Evolutionary conservation across 2,888 invertebrate genomes (phyloP), one percentile per base, ranked within the genome.

Genomic region (Synergus laeviventris): DNA sequence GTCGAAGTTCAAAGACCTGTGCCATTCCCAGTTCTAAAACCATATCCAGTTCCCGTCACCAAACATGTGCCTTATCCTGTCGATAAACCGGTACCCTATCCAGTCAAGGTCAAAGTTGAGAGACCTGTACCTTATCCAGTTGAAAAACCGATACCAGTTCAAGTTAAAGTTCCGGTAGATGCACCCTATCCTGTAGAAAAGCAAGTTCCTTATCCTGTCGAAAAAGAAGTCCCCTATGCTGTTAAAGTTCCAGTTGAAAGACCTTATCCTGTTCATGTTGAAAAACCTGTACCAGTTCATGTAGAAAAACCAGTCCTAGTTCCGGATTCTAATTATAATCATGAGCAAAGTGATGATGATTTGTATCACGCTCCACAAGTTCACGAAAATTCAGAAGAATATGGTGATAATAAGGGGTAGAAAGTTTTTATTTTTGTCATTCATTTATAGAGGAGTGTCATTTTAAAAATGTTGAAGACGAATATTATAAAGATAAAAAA

Each of bases 71-170:
- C 88, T 8, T 95, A 94, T 90, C 94, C 95, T 18, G 95, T 96
- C 0, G 94, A 95, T 85, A 95, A 95, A 84, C 93, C 94, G 78
- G 93, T 96, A 80, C 95, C 95, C 0, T 94, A 95, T 89, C 95
- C 96, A 87, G 84, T 86, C 1, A 83, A 81, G 73, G 77, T 85
- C n/a, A 79, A 85, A n/a, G 96, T 96, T 85, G 91, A 94, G 84
- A 93, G 95, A 62, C 95, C 95, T 39, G 93, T 96, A 75, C 94
- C 96, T 7, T 94, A 95, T 0, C 94, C 87, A 2, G 88, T 90
- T 42, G 84, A 83, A 84, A 95, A 87, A 73, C 66, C 42, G 16
- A 24, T 66, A 21, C 84, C 89, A 3, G 86, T 86, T 61, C 89
- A 90, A 1, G 94, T 95, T 0, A 82, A 89, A 89, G 36, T 93